phyloP scores from a whole-genome alignment of 2,888 invertebrate genomes.

The Heliconius erato region DNA sequence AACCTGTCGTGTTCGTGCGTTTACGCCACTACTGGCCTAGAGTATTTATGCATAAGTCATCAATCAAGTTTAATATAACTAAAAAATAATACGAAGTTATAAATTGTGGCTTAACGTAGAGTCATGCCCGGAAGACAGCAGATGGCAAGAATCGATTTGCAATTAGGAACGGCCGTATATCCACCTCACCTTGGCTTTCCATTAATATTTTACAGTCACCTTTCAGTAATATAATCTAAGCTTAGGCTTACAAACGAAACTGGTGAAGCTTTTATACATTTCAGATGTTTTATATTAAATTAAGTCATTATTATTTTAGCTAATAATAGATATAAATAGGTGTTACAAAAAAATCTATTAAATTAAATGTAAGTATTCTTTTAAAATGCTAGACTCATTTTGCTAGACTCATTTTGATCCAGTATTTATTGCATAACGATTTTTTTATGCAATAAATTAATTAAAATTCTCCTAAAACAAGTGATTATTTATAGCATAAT shows the following conservation, averaged over 20 bases:
- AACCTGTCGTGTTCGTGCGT: too few species aligned
- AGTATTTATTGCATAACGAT: background rate
- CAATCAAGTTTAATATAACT: too few species aligned
- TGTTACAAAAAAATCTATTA: background rate
- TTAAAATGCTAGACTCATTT: background rate
- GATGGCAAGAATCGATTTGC: slow-evolving; percentile 69
- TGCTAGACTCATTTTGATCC: background rate
- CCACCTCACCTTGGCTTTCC: slow-evolving; percentile 28
- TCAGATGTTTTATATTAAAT: background rate
- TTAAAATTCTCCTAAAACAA: too few species aligned
- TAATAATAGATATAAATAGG: background rate
- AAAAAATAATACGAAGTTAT: slow-evolving; percentile 19
- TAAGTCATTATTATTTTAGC: too few species aligned
- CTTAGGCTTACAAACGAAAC: slow-evolving; percentile 12
- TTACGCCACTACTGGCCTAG: too few species aligned
- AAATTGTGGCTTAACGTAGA: slow-evolving; percentile 37
- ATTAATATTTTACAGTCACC: slow-evolving; percentile 35
- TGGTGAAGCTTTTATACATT: background rate
- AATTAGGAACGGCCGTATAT: slow-evolving; percentile 61
- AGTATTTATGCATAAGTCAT: too few species aligned
- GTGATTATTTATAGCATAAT: too few species aligned
- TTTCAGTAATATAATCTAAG: background rate
- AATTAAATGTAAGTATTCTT: background rate
- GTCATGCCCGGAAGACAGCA: slow-evolving; percentile 57
- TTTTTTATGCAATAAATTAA: background rate